Percentiles rank a stretch among this genome's conserved stretches.
These are phyloP conservation scores for Macrosteles quadrilineatus DNA, from an alignment of 1,140 invertebrate genomes.

Conservation along the genomic window DNA sequence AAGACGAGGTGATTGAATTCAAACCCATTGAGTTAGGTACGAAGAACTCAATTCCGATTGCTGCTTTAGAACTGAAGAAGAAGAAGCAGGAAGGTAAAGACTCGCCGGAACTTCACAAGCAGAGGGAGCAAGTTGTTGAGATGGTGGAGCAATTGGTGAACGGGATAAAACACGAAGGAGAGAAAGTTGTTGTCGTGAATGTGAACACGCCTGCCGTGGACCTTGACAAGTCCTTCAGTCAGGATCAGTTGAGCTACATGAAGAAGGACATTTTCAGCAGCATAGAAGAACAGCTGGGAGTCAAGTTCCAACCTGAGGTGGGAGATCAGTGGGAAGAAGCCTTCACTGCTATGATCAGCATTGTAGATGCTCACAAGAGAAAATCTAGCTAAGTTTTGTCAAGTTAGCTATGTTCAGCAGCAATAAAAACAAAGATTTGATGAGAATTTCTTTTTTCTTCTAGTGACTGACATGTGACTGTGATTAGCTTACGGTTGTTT, in stretches of 20 bases:
- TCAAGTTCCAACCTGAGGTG: not conserved
- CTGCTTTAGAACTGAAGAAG: not conserved
- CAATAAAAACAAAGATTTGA: too few species aligned
- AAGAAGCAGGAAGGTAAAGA: not conserved
- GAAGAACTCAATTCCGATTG: not conserved
- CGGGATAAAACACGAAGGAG: not conserved
- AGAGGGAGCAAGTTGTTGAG: not conserved
- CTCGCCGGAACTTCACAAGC: not conserved
- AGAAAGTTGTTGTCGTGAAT: not conserved
- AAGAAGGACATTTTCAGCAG: not conserved
- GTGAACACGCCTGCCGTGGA: constrained; percentile 14
- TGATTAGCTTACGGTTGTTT: too few species aligned
- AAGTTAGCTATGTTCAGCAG: too few species aligned
- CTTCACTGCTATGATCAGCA: not conserved
- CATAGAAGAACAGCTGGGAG: not conserved
- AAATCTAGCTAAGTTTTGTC: too few species aligned
- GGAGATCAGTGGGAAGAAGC: not conserved
- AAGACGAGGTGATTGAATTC: not conserved
- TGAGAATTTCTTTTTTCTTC: too few species aligned
- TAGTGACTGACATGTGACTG: too few species aligned
- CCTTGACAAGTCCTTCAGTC: not conserved
- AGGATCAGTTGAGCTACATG: not conserved
- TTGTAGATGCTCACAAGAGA: not conserved
- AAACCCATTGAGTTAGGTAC: not conserved
- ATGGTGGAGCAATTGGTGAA: not conserved